Evolutionary conservation across 35 echinoderm and acorn worm genomes (phyloP).

Genomic region (Heliocidaris erythrogramma): DNA sequence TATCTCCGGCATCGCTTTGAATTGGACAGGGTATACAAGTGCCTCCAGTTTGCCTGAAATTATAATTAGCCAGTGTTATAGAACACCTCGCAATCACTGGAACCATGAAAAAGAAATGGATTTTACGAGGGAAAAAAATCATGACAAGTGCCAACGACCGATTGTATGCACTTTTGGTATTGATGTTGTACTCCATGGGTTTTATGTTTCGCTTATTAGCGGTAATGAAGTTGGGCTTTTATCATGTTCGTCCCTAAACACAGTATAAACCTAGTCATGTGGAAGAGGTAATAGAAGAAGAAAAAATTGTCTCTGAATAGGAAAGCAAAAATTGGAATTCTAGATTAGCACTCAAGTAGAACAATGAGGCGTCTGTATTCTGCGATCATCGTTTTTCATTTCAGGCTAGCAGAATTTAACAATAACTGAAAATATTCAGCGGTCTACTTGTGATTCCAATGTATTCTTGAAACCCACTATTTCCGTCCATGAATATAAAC

Average conservation of each 20-base stretch:
- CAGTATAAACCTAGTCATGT: neutral
- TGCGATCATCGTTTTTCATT: no score
- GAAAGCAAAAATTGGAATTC: no score
- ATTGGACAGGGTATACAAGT: neutral
- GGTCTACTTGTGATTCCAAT: no score
- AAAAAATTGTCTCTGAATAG: no score
- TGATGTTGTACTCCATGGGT: neutral
- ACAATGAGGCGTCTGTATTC: no score
- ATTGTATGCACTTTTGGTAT: neutral
- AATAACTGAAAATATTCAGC: no score
- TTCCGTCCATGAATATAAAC: no score
- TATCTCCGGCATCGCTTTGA: neutral
- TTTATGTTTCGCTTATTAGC: neutral
- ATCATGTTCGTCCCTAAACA: neutral
- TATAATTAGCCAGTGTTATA: conserved; percentile 13
- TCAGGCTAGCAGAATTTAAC: no score
- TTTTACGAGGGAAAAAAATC: neutral
- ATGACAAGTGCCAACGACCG: neutral
- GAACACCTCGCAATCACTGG: conserved; percentile 1
- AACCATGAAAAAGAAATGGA: neutral
- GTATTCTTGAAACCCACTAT: no score
- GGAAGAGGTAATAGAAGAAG: neutral
- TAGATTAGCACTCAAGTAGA: no score
- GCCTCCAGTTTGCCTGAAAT: neutral
- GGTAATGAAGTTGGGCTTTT: neutral